These are phyloP conservation scores for Drosophila cracens DNA, from an alignment of 2,888 invertebrate genomes.

Conservation along the genomic window DNA sequence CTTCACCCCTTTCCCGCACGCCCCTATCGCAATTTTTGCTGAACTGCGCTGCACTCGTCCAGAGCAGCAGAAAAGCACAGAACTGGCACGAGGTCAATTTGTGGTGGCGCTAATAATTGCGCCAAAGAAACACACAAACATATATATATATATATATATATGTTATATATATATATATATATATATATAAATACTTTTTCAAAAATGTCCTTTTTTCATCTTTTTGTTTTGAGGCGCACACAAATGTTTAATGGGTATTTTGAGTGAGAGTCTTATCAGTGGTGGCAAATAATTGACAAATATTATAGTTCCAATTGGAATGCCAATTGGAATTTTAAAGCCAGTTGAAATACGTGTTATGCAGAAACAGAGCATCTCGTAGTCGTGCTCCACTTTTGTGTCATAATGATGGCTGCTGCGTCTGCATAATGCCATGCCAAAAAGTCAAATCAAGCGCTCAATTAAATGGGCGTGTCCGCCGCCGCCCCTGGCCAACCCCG, in stretches of 20 bases:
- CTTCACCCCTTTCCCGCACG: too few species aligned
- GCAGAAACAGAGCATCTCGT: constrained; percentile 5
- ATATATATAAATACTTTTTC: background rate
- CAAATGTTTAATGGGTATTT: background rate
- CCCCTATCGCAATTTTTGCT: constrained; percentile 31
- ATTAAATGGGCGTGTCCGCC: constrained; percentile 35
- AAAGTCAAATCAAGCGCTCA: constrained; percentile 29
- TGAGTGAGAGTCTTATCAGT: background rate
- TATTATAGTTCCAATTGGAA: background rate
- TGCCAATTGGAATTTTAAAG: background rate
- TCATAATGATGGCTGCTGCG: constrained; percentile 11
- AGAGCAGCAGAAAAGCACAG: background rate
- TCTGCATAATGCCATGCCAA: constrained; percentile 23
- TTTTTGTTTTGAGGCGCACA: background rate
- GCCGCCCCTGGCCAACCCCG: constrained; percentile 2
- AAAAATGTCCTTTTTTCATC: background rate
- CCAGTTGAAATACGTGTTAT: background rate
- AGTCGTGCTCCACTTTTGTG: background rate
- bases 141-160: too few species aligned
- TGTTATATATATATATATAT: too few species aligned
- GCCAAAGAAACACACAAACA: constrained; percentile 10
- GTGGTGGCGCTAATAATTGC: constrained; percentile 66
- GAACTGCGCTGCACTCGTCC: constrained; percentile 17
- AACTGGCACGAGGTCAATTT: constrained; percentile 75
- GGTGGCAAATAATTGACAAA: background rate